Percentiles rank a stretch among this genome's conserved stretches.
phyloP scores from a whole-genome alignment of 2,113 vertebrate species.

The Protomyctophum bolini region DNA sequence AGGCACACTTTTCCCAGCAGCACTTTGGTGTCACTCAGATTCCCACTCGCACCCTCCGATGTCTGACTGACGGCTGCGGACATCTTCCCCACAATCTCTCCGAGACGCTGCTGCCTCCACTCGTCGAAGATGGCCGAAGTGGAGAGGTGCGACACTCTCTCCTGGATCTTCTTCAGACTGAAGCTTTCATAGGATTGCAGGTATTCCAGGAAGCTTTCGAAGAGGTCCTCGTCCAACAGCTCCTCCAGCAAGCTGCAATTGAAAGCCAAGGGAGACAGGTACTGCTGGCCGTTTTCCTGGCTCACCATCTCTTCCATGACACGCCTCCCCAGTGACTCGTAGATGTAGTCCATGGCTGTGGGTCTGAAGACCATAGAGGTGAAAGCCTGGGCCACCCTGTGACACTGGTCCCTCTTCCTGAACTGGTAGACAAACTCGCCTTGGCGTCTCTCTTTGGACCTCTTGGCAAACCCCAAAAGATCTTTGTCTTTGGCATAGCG shows the following conservation, averaged over 20 bases:
- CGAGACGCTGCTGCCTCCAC: slow-evolving; percentile 62
- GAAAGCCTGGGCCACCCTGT: slow-evolving; percentile 64
- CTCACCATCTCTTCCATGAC: slow-evolving; percentile 64
- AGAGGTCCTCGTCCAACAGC: slow-evolving; percentile 63
- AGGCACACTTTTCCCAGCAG: slow-evolving; percentile 64
- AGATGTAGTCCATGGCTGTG: slow-evolving; percentile 63
- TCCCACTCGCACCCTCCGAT: slow-evolving; percentile 38
- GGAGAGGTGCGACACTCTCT: slow-evolving; percentile 59
- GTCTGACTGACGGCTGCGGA: slow-evolving; percentile 51
- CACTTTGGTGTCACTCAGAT: slow-evolving; percentile 51
- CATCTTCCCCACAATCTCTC: slow-evolving; percentile 67
- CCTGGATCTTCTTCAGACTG: slow-evolving; percentile 60
- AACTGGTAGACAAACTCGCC: slow-evolving; percentile 68
- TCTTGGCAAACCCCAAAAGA: slow-evolving; percentile 53
- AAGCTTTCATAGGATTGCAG: slow-evolving; percentile 60
- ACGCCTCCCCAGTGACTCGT: slow-evolving; percentile 50
- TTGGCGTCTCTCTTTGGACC: slow-evolving; percentile 38
- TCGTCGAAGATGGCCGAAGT: slow-evolving; percentile 45
- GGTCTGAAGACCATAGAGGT: slow-evolving; percentile 67
- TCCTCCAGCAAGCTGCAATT: slow-evolving; percentile 65
- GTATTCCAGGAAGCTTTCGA: slow-evolving; percentile 69
- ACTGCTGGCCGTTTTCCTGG: slow-evolving; percentile 33
- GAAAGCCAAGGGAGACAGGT: slow-evolving; percentile 56
- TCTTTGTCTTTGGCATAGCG: slow-evolving; percentile 60
- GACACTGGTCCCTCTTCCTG: slow-evolving; percentile 71